phyloP scores from a whole-genome alignment of 2,888 invertebrate species.

The Mactromeris polynyma region DNA sequence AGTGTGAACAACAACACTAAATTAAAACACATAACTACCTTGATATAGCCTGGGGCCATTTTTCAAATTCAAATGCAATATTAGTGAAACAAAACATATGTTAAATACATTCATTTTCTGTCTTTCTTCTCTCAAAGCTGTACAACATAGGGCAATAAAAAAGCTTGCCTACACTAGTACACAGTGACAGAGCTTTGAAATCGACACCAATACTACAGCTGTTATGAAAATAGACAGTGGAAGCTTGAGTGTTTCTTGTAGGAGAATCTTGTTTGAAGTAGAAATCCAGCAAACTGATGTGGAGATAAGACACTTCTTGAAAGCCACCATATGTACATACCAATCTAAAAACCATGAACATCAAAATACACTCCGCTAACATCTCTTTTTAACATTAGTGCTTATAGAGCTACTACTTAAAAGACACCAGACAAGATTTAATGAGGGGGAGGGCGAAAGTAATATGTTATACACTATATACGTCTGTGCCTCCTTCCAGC shows the following conservation, averaged over 20 bases:
- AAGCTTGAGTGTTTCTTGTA: constrained; percentile 46
- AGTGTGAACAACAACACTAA: constrained; percentile 39
- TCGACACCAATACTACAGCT: constrained; percentile 42
- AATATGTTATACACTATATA: not conserved
- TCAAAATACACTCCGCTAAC: constrained; percentile 23
- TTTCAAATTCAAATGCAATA: constrained; percentile 32
- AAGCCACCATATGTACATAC: constrained; percentile 52
- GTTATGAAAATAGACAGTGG: constrained; percentile 51
- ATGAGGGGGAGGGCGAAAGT: not conserved
- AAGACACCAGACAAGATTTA: constrained; percentile 13
- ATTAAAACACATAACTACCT: constrained; percentile 29
- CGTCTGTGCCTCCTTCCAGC: not conserved
- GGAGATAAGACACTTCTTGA: constrained; percentile 55
- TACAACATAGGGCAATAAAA: constrained; percentile 28
- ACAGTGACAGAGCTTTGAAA: constrained; percentile 42
- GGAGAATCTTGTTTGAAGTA: constrained; percentile 55
- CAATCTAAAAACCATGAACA: constrained; percentile 49
- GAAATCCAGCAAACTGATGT: constrained; percentile 53
- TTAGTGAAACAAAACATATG: constrained; percentile 51
- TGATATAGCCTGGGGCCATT: constrained; percentile 37
- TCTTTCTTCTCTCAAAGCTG: constrained; percentile 8
- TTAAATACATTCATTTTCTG: constrained; percentile 33
- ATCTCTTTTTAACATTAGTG: not conserved
- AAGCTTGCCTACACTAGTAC: constrained; percentile 12
- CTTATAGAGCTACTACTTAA: not conserved